These are phyloP conservation scores for Macrotis lagotis DNA, from an alignment of 2,113 vertebrate genomes.

Conservation along the genomic window DNA sequence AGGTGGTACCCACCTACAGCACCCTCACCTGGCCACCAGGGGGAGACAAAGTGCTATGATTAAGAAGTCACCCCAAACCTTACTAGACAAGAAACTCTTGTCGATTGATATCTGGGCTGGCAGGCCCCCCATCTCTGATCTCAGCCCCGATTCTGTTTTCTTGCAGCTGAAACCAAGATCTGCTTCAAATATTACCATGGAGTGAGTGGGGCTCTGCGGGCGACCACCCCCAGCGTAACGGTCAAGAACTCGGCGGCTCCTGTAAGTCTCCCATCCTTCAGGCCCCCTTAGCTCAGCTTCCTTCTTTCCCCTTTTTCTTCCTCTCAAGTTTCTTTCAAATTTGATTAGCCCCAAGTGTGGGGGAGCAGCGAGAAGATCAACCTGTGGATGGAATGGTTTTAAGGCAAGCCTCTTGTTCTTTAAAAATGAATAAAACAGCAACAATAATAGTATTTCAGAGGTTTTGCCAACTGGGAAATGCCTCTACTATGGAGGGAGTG, in stretches of 20 bases:
- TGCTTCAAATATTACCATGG: constrained; percentile 99
- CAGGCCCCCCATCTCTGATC: background rate
- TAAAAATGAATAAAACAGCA: background rate
- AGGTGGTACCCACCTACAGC: background rate
- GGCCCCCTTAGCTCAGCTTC: background rate
- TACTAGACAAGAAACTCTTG: rapidly evolving
- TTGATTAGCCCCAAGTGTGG: background rate
- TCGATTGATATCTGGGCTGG: background rate
- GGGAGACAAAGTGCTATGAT: background rate
- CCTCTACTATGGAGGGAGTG: background rate
- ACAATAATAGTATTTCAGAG: background rate
- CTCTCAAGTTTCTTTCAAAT: background rate
- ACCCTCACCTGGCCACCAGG: background rate
- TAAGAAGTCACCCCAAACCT: background rate
- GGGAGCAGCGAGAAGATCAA: background rate
- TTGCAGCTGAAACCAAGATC: constrained; percentile 95
- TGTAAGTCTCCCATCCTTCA: constrained; percentile 85
- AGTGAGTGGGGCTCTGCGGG: constrained; percentile 92
- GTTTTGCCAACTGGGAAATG: background rate
- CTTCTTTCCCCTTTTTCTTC: background rate
- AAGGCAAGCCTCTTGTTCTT: background rate
- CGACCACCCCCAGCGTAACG: constrained; percentile 94
- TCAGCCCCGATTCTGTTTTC: constrained; percentile 26
- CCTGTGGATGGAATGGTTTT: background rate
- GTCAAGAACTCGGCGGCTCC: constrained; percentile 90